A percentile compares a stretch with the other conserved stretches of the same genome.
These are phyloP conservation scores for Halictus rubicundus DNA, from an alignment of 1,140 invertebrate species.

Conservation along the genomic window DNA sequence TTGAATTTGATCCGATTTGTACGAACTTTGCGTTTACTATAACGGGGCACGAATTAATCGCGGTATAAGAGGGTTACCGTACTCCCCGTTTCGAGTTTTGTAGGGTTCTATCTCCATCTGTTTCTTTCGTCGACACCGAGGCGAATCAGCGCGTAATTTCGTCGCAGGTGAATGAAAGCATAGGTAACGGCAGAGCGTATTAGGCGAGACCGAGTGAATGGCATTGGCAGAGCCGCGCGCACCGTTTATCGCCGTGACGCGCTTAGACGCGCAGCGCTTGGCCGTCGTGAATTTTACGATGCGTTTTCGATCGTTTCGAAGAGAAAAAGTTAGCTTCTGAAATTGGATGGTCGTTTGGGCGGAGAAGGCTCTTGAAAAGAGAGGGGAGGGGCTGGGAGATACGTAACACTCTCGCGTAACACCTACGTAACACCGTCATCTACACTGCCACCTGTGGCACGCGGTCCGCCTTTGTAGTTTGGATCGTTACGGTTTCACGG, in stretches of 20 bases:
- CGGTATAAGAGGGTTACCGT: too few relatives aligned
- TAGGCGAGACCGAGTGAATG: constrained; percentile 37
- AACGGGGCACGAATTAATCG: too few relatives aligned
- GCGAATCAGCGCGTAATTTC: constrained; percentile 36
- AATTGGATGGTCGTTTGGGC: background rate
- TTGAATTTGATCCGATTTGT: too few relatives aligned
- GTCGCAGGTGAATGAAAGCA: constrained; percentile 44
- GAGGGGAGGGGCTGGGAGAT: background rate
- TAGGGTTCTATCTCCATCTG: constrained; percentile 6
- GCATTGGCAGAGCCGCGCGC: background rate
- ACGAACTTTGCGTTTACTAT: too few relatives aligned
- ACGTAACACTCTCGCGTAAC: background rate
- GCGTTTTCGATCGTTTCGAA: too few relatives aligned
- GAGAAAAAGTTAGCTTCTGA: too few relatives aligned
- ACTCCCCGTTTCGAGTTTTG: too few relatives aligned
- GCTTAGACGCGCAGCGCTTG: too few relatives aligned
- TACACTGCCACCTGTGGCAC: constrained; percentile 56
- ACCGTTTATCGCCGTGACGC: background rate
- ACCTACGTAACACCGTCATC: constrained; percentile 2
- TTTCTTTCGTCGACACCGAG: constrained; percentile 35
- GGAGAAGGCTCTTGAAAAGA: background rate
- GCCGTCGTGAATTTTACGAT: too few relatives aligned
- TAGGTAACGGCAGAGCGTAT: constrained; percentile 30
- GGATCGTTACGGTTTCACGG: background rate
- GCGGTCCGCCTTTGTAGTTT: background rate